phyloP scores from a whole-genome alignment of 2,797 vertebrate species.

The Macropus fuliginosus region DNA sequence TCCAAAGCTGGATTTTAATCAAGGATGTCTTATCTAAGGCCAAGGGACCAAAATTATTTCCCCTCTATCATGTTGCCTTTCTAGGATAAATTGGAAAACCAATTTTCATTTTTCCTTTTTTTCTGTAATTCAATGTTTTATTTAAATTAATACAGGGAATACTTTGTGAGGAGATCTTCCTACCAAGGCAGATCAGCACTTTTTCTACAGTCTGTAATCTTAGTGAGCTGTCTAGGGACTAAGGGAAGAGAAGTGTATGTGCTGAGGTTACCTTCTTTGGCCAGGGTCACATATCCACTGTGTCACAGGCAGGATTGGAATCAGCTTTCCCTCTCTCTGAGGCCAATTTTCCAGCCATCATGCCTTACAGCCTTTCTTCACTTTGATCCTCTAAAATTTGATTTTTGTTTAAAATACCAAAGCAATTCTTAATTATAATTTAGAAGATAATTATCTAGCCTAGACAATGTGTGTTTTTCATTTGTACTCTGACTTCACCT shows the following conservation, averaged over 20 bases:
- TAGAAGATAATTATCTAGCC: neutral
- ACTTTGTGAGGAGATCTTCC: neutral
- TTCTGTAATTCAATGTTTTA: neutral
- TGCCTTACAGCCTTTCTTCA: neutral
- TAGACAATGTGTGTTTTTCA: neutral
- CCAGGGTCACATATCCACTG: neutral
- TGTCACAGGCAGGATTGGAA: neutral
- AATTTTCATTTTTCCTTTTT: neutral
- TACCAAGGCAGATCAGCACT: neutral
- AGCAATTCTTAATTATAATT: neutral
- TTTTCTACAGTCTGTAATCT: neutral
- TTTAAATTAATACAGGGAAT: neutral
- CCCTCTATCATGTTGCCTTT: neutral
- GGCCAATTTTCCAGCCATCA: neutral
- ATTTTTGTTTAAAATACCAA: neutral
- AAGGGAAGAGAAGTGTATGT: neutral
- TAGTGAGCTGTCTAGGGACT: neutral
- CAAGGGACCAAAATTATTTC: neutral
- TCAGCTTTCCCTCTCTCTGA: neutral
- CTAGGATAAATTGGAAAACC: neutral
- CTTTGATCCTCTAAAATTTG: neutral
- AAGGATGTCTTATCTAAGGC: neutral
- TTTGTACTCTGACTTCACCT: neutral
- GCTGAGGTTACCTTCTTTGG: neutral
- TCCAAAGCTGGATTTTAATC: neutral